Conservation (phyloP, 2,888 invertebrate species). For the Imbricaverruca yamaguchii region DNA sequence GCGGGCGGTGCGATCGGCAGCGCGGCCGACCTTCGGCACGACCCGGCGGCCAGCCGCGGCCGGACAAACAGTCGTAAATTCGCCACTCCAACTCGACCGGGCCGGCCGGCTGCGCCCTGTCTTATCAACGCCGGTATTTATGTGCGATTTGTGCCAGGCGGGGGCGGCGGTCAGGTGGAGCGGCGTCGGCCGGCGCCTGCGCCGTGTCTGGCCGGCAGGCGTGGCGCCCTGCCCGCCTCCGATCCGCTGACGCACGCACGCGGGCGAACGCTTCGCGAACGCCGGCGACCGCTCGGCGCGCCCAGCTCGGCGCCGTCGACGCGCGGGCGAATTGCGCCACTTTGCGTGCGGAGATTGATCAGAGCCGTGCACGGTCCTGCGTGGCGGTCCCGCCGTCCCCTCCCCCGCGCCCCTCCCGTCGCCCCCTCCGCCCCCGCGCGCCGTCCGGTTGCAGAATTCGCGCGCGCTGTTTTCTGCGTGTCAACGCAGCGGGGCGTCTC, state of each 20-base stretch:
- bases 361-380: too few species aligned
- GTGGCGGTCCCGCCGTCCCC: too few species aligned
- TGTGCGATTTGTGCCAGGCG: background rate
- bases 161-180: too few species aligned
- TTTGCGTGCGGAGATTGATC: conserved; percentile 1
- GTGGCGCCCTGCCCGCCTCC: background rate
- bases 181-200: background rate
- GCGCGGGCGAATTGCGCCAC: background rate
- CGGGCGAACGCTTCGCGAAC: too few species aligned
- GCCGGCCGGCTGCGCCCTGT: background rate
- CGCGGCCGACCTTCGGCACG: background rate
- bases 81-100: background rate
- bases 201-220: background rate
- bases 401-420: background rate
- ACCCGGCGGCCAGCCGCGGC: background rate
- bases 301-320: background rate
- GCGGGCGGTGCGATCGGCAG: background rate
- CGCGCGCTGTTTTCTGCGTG: too few species aligned
- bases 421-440: too few species aligned
- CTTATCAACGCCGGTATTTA: background rate
- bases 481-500: too few species aligned
- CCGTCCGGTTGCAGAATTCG: background rate
- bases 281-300: too few species aligned
- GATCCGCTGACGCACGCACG: background rate
- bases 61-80: conserved; percentile 11